A percentile compares a stretch with the other conserved stretches of the same genome.
Evolutionary conservation across 2,888 invertebrate species (phyloP).

Genomic region (Drosophila paucipuncta): DNA sequence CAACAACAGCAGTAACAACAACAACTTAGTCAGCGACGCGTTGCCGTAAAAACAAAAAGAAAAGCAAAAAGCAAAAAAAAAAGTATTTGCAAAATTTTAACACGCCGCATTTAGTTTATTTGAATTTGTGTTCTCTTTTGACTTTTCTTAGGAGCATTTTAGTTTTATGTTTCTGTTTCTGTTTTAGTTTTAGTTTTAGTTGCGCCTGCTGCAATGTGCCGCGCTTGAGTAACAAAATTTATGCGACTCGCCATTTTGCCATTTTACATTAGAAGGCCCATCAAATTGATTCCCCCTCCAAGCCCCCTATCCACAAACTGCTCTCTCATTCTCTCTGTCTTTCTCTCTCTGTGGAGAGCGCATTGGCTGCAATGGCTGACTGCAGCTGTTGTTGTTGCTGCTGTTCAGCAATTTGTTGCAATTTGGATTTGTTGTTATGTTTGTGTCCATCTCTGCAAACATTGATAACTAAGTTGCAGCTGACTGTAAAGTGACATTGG

Average conservation of each 20-base stretch:
- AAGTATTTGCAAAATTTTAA: slow-evolving; percentile 58
- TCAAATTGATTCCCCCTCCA: slow-evolving; percentile 23
- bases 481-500: neutral
- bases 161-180: slow-evolving; percentile 11
- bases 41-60: slow-evolving; percentile 46
- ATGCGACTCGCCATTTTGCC: slow-evolving; percentile 71
- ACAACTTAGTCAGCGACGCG: slow-evolving; percentile 59
- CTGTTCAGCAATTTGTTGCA: slow-evolving; percentile 15
- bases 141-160: slow-evolving; percentile 39
- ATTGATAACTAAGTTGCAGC: neutral
- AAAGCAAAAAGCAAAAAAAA: neutral
- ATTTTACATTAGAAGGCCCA: slow-evolving; percentile 62
- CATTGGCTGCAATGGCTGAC: slow-evolving; percentile 26
- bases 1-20: slow-evolving; percentile 26
- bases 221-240: slow-evolving; percentile 72
- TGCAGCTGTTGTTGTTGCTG: slow-evolving; percentile 18
- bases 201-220: slow-evolving; percentile 48
- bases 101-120: slow-evolving; percentile 70
- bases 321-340: slow-evolving; percentile 1
- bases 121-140: slow-evolving; percentile 53
- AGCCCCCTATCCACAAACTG: neutral
- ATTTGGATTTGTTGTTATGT: neutral
- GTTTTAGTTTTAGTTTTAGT: slow-evolving; percentile 25
- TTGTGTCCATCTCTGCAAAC: neutral
- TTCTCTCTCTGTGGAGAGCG: slow-evolving; percentile 20